Conservation (phyloP, 2,113 vertebrate genomes). For the Pedetes capensis region DNA sequence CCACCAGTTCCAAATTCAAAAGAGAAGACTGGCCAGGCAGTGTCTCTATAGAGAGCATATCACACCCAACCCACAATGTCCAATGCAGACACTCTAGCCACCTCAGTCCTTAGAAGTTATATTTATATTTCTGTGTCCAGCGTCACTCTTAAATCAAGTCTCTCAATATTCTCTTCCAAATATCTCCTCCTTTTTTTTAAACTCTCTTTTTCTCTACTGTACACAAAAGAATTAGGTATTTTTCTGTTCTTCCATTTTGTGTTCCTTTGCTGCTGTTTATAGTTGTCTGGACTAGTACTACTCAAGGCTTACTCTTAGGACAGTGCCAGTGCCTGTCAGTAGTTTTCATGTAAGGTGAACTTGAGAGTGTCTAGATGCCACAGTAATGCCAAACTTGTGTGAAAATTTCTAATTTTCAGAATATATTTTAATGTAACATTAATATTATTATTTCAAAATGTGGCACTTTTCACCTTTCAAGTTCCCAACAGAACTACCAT, state of each 20-base stretch:
- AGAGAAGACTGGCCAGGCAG: background rate
- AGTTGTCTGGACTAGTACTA: background rate
- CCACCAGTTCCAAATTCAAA: background rate
- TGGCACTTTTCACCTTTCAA: background rate
- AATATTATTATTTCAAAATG: background rate
- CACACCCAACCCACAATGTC: background rate
- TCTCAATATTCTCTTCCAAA: background rate
- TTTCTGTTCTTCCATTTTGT: background rate
- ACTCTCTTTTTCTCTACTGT: background rate
- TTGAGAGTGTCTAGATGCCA: background rate
- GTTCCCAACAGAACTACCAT: too few species aligned
- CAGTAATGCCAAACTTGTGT: background rate
- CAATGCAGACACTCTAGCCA: background rate
- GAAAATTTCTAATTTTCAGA: too few species aligned
- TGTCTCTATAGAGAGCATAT: background rate
- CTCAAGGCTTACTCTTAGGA: background rate
- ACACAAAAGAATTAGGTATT: background rate
- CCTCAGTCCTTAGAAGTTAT: background rate
- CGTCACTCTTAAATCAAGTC: background rate
- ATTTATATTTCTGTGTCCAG: background rate
- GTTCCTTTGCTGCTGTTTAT: background rate
- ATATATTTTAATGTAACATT: background rate
- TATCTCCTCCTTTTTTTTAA: too few species aligned
- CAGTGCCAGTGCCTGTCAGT: background rate
- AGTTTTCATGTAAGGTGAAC: background rate